These are phyloP conservation scores for Clavelina lepadiformis DNA, from an alignment of 23 tunicate species.

Conservation along the genomic window DNA sequence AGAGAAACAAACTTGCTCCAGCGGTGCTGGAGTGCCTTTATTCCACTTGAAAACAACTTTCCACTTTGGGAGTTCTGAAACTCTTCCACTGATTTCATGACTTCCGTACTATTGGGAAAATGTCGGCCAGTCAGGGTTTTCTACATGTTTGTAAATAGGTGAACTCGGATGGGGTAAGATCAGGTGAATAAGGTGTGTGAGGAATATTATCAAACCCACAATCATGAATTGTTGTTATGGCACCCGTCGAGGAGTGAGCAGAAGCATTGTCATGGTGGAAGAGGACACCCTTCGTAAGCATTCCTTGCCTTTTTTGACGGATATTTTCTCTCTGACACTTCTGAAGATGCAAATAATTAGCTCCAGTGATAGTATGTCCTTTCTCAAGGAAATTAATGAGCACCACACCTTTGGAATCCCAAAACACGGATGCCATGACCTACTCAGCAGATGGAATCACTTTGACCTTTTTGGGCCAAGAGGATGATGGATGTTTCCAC, in stretches of 20 bases:
- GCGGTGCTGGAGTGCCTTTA: constrained; percentile 22
- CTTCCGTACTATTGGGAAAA: constrained; percentile 18
- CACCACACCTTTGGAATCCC: constrained; percentile 8
- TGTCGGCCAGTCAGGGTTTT: constrained; percentile 10
- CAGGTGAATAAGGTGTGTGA: constrained; percentile 22
- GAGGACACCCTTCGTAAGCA: constrained; percentile 16
- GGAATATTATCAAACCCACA: constrained; percentile 9
- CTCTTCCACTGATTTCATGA: constrained; percentile 11
- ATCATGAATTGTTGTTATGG: constrained; percentile 25
- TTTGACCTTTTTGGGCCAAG: constrained; percentile 13
- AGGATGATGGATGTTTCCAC: constrained; percentile 16
- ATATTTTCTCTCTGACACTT: neutral
- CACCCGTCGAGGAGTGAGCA: constrained; percentile 12
- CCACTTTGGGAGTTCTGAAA: constrained; percentile 8
- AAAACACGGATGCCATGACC: constrained; percentile 14
- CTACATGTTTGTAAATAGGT: constrained; percentile 12
- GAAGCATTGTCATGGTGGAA: constrained; percentile 28
- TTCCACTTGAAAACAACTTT: constrained; percentile 12
- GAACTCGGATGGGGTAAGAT: constrained; percentile 19
- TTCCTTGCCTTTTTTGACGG: constrained; percentile 14
- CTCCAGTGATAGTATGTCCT: constrained; percentile 5
- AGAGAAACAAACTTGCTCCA: constrained; percentile 17
- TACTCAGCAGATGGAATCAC: neutral
- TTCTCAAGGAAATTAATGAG: constrained; percentile 6
- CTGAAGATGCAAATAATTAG: neutral